These are phyloP conservation scores for Azorinus chamasolen DNA, from an alignment of 2,888 invertebrate genomes.

Conservation along the genomic window DNA sequence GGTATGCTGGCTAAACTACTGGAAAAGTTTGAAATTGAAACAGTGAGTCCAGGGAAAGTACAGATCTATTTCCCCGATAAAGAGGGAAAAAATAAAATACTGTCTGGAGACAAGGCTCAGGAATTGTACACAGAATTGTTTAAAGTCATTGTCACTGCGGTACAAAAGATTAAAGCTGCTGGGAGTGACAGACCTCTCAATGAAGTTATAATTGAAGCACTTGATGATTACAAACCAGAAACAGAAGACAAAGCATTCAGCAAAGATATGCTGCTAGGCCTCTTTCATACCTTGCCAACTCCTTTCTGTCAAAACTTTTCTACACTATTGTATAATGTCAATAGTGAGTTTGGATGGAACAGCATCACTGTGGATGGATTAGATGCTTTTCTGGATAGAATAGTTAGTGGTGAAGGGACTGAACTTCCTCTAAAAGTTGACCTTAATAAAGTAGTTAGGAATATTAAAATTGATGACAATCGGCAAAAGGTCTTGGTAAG, in stretches of 20 bases:
- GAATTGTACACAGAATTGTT: constrained; percentile 57
- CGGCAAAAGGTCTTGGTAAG: constrained; percentile 72
- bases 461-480: constrained; percentile 71
- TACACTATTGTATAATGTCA: constrained; percentile 64
- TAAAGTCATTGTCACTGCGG: constrained; percentile 58
- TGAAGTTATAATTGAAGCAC: constrained; percentile 49
- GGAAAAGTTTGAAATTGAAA: constrained; percentile 69
- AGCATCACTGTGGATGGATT: constrained; percentile 76
- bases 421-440: constrained; percentile 73
- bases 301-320: constrained; percentile 64
- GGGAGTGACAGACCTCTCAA: constrained; percentile 66
- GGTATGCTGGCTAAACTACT: constrained; percentile 70
- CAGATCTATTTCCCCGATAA: constrained; percentile 69
- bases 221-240: constrained; percentile 45
- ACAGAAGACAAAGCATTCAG: constrained; percentile 5
- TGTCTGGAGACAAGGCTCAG: constrained; percentile 65
- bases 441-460: constrained; percentile 73
- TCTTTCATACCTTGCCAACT: constrained; percentile 54
- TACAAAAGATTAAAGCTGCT: constrained; percentile 55
- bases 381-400: constrained; percentile 73
- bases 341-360: constrained; percentile 76
- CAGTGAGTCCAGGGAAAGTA: constrained; percentile 54
- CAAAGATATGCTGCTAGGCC: constrained; percentile 9
- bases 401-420: constrained; percentile 71
- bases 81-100: constrained; percentile 41